These are phyloP conservation scores for Zosterops borbonicus DNA, from an alignment of 2,113 vertebrate species.

Conservation along the genomic window DNA sequence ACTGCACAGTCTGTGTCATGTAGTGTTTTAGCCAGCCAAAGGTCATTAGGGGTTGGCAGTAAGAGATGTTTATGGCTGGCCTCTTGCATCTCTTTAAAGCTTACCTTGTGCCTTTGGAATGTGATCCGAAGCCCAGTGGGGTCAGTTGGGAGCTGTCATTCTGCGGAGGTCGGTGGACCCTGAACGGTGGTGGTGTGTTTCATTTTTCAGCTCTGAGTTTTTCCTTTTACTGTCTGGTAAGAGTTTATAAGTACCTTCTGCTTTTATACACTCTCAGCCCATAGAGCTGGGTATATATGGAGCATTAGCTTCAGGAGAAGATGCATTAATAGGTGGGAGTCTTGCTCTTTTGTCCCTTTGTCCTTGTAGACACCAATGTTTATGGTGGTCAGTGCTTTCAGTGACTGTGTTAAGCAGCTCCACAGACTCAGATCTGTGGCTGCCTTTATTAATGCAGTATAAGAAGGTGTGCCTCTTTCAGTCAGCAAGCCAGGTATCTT, in stretches of 20 bases:
- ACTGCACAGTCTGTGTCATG: not conserved
- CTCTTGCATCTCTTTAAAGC: not conserved
- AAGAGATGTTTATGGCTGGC: not conserved
- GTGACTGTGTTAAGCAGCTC: not conserved
- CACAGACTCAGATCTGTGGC: not conserved
- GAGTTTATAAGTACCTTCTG: not conserved
- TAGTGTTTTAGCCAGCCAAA: not conserved
- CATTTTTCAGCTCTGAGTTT: not conserved
- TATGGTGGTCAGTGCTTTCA: not conserved
- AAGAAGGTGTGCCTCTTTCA: not conserved
- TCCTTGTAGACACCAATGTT: conserved; percentile 19
- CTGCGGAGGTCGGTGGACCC: not conserved
- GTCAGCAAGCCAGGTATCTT: not conserved
- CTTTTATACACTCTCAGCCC: not conserved
- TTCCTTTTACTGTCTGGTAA: not conserved
- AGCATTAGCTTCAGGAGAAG: not conserved
- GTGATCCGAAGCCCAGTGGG: not conserved
- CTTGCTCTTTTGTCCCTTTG: conserved; percentile 13
- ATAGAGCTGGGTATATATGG: not conserved
- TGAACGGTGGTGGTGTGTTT: not conserved
- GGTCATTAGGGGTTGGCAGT: not conserved
- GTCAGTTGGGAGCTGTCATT: not conserved
- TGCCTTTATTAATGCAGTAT: not conserved
- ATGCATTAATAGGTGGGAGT: not conserved
- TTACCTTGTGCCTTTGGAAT: not conserved